A percentile compares a stretch with the other conserved stretches of the same genome.
Conservation (phyloP, 2,113 vertebrate genomes). For the Trogon melanurus region DNA sequence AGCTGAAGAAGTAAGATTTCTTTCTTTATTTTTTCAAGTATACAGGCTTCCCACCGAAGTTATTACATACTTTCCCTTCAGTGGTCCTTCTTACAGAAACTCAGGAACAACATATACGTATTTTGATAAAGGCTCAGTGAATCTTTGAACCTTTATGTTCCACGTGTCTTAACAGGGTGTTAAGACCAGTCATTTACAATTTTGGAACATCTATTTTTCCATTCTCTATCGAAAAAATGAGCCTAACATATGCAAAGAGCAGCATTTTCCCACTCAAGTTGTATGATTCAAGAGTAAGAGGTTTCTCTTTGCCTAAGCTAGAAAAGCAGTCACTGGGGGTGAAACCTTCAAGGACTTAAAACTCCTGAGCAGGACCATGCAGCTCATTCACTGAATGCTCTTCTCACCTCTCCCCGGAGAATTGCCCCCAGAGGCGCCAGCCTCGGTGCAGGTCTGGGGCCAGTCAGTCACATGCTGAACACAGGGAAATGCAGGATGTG, state of each 20-base stretch:
- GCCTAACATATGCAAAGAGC: background rate
- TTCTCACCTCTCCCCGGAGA: background rate
- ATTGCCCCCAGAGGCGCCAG: background rate
- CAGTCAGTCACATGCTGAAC: fast-evolving
- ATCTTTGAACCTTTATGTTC: background rate
- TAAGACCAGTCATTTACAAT: background rate
- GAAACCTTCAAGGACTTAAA: background rate
- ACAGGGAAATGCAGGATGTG: background rate
- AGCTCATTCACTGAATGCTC: background rate
- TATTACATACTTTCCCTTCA: background rate
- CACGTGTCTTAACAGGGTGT: background rate
- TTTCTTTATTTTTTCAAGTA: background rate
- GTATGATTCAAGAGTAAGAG: background rate
- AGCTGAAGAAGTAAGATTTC: background rate
- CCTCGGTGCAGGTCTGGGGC: background rate
- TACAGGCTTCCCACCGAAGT: background rate
- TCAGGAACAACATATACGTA: background rate
- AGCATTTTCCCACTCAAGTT: background rate
- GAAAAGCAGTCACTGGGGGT: background rate
- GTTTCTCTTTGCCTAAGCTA: background rate
- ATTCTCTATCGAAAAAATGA: background rate
- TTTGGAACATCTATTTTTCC: background rate
- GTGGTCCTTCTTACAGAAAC: background rate
- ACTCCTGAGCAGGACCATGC: background rate
- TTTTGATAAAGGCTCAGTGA: background rate